Base-by-base conservation (phyloP, 2,113 vertebrate species). In the Tupaia tana region DNA sequence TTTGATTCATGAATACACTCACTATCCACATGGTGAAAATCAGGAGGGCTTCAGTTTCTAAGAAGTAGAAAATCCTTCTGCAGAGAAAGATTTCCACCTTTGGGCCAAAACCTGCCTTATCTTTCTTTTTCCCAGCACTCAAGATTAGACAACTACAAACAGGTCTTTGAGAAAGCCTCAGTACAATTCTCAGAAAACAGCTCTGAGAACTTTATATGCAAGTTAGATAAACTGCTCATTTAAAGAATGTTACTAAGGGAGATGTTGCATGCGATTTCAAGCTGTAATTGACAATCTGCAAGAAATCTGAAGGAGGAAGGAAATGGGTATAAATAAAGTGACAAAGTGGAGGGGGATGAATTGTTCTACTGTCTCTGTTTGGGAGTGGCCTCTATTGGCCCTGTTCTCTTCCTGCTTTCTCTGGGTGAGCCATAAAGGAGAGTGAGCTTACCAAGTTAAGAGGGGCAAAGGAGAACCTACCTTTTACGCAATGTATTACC, bases 241-340 rank as follows among this genome's bases (percentile, higher is more conserved):
- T 19, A 77, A 64, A 31, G 34, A 12, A 25, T 20, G 25, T 83
- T 52, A 11, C 81, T 67, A 54, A 58, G 52, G 90, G 89, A 69
- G 43, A 24, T 70, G 5, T 15, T 43, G 7, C 4, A 29, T 22
- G 52, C 34, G 34, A 34, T 71, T 90, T 94, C 56, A 69, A 86
- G 74, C 70, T 86, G 64, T 58, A 69, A 79, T 77, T 77, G 86
- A 87, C 43, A 77, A 0, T 81, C 67, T 85, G 73, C 56, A 34
- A 11, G 78, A 75, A 52, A 16, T 74, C 78, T 80, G 69, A 86
- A 95, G 89, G 34, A 77, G 92, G 29, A 82, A 85, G 59, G 61
- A 75, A 88, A 56, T 19, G 52, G 9, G 2, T 22, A 22, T 7
- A 29, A 16, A 22, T 27, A 52, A 77, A 56, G 69, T n/a, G 27